These are phyloP conservation scores for Oophaga pumilio DNA, from an alignment of 2,113 vertebrate species.

Conservation along the genomic window DNA sequence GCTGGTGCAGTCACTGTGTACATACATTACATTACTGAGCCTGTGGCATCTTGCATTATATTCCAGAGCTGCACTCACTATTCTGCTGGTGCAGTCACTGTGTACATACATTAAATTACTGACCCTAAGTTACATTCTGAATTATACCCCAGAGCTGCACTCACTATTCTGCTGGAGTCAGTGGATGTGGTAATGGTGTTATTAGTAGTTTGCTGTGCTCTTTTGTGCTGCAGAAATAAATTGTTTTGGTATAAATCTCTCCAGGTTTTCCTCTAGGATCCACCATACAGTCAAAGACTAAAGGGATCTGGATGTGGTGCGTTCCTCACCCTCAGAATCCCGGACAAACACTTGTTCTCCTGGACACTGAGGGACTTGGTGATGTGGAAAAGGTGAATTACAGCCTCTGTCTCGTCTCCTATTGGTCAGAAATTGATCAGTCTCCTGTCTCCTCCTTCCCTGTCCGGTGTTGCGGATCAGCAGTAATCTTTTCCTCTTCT, in stretches of 20 bases:
- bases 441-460: background rate
- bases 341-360: slow-evolving; percentile 61
- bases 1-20: too few species aligned
- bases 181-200: too few species aligned
- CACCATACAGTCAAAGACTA: slow-evolving; percentile 71
- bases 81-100: too few species aligned
- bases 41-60: too few species aligned
- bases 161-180: too few species aligned
- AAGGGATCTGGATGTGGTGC: slow-evolving; percentile 65
- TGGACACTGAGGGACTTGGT: slow-evolving; percentile 57
- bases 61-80: too few species aligned
- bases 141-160: too few species aligned
- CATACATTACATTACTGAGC: too few species aligned
- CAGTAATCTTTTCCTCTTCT: background rate
- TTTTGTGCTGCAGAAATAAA: background rate
- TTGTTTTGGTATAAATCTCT: background rate
- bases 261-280: slow-evolving; percentile 69
- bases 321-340: slow-evolving; percentile 57
- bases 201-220: too few species aligned
- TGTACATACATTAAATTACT: too few species aligned
- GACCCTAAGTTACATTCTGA: too few species aligned
- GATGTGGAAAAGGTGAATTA: slow-evolving; percentile 38
- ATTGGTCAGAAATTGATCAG: too few species aligned
- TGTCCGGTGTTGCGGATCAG: background rate
- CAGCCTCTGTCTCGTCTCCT: background rate